These are phyloP conservation scores for Myotis davidii DNA, from an alignment of 2,113 vertebrate genomes.

Conservation along the genomic window DNA sequence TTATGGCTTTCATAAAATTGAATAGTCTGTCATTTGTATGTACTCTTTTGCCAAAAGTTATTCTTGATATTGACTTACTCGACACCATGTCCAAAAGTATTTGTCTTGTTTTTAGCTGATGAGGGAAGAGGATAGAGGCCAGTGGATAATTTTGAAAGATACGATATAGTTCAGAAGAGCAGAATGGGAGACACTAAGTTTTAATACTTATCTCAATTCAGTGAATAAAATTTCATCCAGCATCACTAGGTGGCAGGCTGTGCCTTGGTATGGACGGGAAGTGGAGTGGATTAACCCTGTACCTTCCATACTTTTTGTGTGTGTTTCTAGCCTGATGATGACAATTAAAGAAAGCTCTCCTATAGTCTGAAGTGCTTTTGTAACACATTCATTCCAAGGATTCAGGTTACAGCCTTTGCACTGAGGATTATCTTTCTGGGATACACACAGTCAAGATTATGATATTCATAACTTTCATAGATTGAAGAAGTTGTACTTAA, in stretches of 20 bases:
- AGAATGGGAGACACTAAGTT: not conserved
- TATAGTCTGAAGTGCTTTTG: not conserved
- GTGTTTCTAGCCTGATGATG: not conserved
- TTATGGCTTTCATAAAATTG: not conserved
- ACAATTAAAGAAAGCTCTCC: not conserved
- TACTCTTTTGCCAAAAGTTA: not conserved
- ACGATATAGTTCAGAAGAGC: not conserved
- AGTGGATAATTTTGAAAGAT: not conserved
- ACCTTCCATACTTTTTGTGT: not conserved
- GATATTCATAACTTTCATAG: not conserved
- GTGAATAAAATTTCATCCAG: not conserved
- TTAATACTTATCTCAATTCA: not conserved
- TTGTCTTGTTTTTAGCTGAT: not conserved
- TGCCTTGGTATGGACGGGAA: not conserved
- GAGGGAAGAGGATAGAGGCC: not conserved
- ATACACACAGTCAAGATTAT: not conserved
- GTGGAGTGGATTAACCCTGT: not conserved
- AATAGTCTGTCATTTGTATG: not conserved
- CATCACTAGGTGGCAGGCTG: not conserved
- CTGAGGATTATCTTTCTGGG: not conserved
- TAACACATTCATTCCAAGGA: not conserved
- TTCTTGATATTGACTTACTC: not conserved
- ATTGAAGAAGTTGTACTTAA: not conserved
- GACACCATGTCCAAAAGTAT: not conserved
- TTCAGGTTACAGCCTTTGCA: not conserved